phyloP scores from a whole-genome alignment of 1,140 invertebrate species.

The Elysia chlorotica region DNA sequence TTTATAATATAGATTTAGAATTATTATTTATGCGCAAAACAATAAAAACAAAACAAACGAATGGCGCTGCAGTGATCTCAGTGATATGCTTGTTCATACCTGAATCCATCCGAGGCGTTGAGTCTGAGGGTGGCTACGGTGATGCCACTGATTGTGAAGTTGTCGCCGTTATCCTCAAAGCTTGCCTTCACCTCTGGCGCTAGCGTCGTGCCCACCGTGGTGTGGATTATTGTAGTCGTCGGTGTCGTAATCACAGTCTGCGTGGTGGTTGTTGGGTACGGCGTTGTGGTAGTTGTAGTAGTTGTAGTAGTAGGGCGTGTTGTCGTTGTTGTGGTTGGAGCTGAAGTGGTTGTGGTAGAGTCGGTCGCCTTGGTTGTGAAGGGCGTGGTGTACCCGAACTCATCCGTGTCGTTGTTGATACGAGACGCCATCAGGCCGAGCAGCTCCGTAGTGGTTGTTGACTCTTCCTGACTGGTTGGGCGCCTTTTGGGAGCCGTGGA shows the following conservation, averaged over 20 bases:
- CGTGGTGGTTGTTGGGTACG: constrained; percentile 13
- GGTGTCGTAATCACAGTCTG: constrained; percentile 1
- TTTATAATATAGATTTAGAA: too few relatives aligned
- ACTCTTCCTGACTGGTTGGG: background rate
- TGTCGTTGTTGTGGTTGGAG: constrained; percentile 18
- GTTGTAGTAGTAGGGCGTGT: constrained; percentile 11
- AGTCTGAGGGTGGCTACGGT: constrained; percentile 14
- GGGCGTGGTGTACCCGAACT: constrained; percentile 3
- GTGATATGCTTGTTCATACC: constrained; percentile 5
- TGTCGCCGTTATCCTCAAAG: constrained; percentile 18
- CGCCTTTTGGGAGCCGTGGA: background rate
- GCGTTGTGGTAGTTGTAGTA: background rate
- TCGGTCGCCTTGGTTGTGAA: constrained; percentile 1
- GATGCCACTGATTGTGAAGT: constrained; percentile 30
- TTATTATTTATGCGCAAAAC: too few relatives aligned
- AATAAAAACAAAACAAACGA: too few relatives aligned
- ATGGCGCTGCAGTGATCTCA: too few relatives aligned
- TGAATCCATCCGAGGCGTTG: constrained; percentile 1
- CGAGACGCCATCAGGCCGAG: constrained; percentile 14
- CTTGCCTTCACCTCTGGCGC: background rate
- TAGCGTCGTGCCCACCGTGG: constrained; percentile 17
- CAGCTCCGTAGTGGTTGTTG: constrained; percentile 15
- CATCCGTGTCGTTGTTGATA: background rate
- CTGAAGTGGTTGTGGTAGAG: background rate
- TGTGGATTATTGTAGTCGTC: background rate